Conservation (phyloP, 2,113 vertebrate species). For the Trogon surrucura region DNA sequence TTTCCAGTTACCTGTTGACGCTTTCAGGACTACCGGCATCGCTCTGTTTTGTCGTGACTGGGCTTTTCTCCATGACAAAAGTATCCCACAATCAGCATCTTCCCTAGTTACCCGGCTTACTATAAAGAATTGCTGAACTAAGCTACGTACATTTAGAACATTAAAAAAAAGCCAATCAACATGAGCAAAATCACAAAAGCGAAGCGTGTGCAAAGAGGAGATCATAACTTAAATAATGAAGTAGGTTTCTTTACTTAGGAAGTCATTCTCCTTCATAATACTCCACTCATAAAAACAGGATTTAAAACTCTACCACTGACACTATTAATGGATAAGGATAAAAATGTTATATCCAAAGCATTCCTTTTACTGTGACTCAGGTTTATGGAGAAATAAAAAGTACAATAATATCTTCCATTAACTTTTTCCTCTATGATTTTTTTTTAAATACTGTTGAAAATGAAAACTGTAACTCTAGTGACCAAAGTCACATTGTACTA, state of each 20-base stretch:
- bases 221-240: background rate
- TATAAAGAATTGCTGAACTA: background rate
- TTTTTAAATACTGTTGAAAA: conserved; percentile 4
- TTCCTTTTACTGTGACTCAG: background rate
- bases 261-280: background rate
- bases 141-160: background rate
- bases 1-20: background rate
- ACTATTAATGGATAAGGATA: background rate
- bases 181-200: background rate
- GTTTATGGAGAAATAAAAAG: conserved; percentile 31
- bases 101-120: background rate
- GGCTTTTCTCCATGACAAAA: background rate
- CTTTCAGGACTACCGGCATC: background rate
- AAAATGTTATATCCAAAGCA: background rate
- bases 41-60: background rate
- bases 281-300: conserved; percentile 15
- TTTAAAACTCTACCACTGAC: conserved; percentile 6
- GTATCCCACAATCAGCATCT: background rate
- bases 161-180: background rate
- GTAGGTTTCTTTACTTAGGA: conserved; percentile 4
- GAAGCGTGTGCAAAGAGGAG: background rate
- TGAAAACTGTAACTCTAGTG: background rate
- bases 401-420: background rate
- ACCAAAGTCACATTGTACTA: background rate
- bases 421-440: background rate